These are phyloP conservation scores for Adineta ricciae DNA, from an alignment of 2,888 invertebrate species.

Conservation along the genomic window DNA sequence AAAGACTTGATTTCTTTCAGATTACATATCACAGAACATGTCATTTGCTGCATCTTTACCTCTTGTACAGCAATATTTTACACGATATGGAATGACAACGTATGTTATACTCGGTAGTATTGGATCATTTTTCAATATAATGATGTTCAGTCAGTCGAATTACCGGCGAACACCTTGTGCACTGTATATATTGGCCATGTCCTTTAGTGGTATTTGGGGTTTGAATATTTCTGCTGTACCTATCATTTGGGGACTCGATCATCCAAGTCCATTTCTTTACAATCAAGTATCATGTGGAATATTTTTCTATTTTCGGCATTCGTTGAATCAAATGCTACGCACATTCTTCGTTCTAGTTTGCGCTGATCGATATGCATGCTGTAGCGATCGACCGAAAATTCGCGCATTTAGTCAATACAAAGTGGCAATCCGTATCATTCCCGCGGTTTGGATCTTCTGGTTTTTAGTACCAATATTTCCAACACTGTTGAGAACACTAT, in stretches of 20 bases:
- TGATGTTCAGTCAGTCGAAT: not conserved
- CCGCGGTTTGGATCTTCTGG: not conserved
- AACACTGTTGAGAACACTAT: not conserved
- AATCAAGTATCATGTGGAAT: not conserved
- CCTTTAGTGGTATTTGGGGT: not conserved
- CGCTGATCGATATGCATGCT: not conserved
- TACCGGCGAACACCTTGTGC: not conserved
- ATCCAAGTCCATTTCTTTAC: not conserved
- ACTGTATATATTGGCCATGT: not conserved
- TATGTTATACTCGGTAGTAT: not conserved
- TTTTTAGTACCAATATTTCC: not conserved
- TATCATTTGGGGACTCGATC: not conserved
- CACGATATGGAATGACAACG: not conserved
- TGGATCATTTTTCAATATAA: not conserved
- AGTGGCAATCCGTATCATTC: not conserved
- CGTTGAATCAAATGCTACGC: not conserved
- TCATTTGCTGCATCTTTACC: too few relatives aligned
- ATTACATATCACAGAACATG: too few relatives aligned
- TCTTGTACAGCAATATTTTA: not conserved
- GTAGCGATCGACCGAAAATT: not conserved
- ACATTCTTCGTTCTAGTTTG: not conserved
- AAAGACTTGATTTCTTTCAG: too few relatives aligned
- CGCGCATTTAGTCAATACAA: not conserved
- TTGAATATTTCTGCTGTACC: not conserved
- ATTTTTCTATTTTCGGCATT: not conserved